Evolutionary conservation across 2,797 vertebrate genomes (phyloP), one percentile per base, ranked within the genome.

Genomic region (Prunella strophiata): DNA sequence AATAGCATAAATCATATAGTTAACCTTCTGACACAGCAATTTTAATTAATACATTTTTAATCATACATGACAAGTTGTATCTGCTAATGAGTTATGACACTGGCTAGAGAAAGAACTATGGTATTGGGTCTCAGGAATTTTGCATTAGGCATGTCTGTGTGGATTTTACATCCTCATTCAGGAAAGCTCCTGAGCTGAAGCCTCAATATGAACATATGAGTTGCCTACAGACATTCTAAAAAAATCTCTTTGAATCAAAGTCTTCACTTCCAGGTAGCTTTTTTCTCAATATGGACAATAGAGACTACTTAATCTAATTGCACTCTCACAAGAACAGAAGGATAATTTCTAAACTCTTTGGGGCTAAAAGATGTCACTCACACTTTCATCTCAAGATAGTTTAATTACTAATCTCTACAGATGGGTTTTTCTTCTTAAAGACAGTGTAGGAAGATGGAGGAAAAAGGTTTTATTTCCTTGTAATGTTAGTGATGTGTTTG

Each of bases 31-130:
- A 96, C 85, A 80, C 11, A 62, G 51, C 70, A 71, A 48, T 93
- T 94, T 96, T 96, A 97, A 96, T 96, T 95, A 96, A 92, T 97
- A 82, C 12, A 68, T 77, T 97, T 97, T 98, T 93, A 97, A 95
- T 94, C 84, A 68, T 63, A 85, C 54, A 50, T 88, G 61, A 78
- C 87, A 96, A 97, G 80, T 84, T 91, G 76, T 66, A 61, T 86
- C 58, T 81, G 45, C 45, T 93, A 90, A 90, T 90, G 83, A 81
- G 26, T 15, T 21, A 91, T 84, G 89, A 70, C 57, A 92, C 13
- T 50, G 26, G 45, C 61, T 77, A 43, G 25, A 78, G 70, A 88
- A 94, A 80, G 30, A 30, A 78, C 11, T 15, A 62, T 5, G 14
- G 7, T 63, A 71, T 30, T 58, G 19, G 93, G 32, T 10, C 21